Evolutionary conservation across 2,797 vertebrate species (phyloP).

Genomic region (Spinus pinus): DNA sequence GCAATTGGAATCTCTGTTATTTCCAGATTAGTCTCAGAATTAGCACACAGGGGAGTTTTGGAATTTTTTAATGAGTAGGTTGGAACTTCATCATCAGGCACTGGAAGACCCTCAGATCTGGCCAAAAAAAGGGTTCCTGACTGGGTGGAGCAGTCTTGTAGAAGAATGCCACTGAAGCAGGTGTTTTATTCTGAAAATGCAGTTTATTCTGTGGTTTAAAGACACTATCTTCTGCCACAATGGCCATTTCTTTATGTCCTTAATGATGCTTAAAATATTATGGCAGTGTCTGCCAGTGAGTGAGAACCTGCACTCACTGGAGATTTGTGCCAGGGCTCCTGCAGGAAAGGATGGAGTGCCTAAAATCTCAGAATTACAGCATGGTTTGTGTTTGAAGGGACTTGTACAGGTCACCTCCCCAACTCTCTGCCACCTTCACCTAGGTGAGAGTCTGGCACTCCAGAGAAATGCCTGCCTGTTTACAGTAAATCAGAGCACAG

Average conservation of each 20-base stretch:
- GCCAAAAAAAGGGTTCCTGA: background rate
- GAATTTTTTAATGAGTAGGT: background rate
- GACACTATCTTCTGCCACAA: accelerated
- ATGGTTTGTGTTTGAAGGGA: background rate
- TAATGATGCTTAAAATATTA: background rate
- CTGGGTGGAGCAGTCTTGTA: background rate
- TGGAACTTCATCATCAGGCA: background rate
- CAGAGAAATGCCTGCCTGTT: background rate
- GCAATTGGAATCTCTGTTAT: background rate
- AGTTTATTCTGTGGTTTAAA: background rate
- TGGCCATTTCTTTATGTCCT: background rate
- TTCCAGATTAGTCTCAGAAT: background rate
- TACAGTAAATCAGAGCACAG: background rate
- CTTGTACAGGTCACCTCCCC: background rate
- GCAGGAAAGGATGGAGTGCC: background rate
- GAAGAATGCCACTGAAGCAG: background rate
- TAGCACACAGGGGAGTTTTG: background rate
- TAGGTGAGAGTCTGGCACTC: background rate
- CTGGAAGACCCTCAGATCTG: background rate
- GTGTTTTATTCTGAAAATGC: background rate
- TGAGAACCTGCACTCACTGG: background rate
- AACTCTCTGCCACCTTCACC: background rate
- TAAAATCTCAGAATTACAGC: background rate
- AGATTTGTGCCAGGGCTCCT: background rate
- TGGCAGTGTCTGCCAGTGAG: background rate